Base-by-base conservation (phyloP, 2,888 invertebrate species). In the Peribatodes rhomboidaria region DNA sequence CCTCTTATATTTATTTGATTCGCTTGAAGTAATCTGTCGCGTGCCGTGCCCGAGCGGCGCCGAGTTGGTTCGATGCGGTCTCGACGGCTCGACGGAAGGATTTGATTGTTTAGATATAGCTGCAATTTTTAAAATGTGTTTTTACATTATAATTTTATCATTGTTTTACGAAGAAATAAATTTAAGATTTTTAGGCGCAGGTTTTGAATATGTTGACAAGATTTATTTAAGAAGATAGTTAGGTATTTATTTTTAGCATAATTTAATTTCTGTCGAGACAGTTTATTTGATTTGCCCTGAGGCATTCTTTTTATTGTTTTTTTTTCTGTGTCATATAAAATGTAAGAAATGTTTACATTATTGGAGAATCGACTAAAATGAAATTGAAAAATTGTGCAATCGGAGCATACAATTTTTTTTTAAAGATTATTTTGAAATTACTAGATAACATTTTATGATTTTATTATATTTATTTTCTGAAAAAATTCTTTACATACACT, bases 91-190 rank as follows among this genome's bases (percentile, higher is more conserved):
- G 82, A 82, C 78, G 85, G 85, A 87, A 88, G 88, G 91, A 92
- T 92, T 91, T 87, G 88, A 90, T 71, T 90, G 88, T 91, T 91
- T 91, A 91, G 90, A 89, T 87, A 88, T 91, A 91, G 90, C 85
- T 90, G 86, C 90, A 92, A 92, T 92, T 92, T 71, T 92, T 88
- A 90, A 58, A 92, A 92, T 91, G 90, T 92, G 91, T 92, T 93
- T 90, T 93, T 91, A 90, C 90, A 92, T 93, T 91, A 90, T 93
- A 92, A 92, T 93, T 93, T 93, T 93, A 93, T 93, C 90, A 90
- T 92, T 93, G 91, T 92, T 92, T 93, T 92, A 89, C 88, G 88
- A 85, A 89, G 84, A 84, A 84, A 81, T 83, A 89, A 81, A 88
- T 89, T 87, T 90, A 91, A 90, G 88, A 89, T 88, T 90, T 71